Evolutionary conservation across 2,113 vertebrate species (phyloP).

Genomic region (Salvelinus fontinalis): DNA sequence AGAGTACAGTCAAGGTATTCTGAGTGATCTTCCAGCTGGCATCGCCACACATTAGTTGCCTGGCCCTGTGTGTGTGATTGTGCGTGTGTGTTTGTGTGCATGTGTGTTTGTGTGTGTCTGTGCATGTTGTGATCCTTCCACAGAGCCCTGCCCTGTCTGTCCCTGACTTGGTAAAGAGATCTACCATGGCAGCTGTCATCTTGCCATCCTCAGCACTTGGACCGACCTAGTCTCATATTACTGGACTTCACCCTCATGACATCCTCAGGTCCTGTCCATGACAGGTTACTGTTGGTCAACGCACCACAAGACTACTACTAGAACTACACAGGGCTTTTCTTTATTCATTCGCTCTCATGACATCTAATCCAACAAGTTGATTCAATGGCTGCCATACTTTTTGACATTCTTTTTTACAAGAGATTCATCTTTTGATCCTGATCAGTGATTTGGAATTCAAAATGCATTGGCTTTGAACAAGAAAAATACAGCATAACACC

Average conservation of each 20-base stretch:
- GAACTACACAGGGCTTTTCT: too few species aligned
- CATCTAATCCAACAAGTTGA: neutral
- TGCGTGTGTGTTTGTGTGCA: too few species aligned
- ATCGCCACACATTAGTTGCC: too few species aligned
- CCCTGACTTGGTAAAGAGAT: slow-evolving; percentile 22
- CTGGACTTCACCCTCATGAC: neutral
- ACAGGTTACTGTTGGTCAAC: too few species aligned
- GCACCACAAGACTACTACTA: too few species aligned
- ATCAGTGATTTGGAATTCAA: neutral
- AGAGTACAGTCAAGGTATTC: neutral
- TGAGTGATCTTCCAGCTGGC: slow-evolving; percentile 4
- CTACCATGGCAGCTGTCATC: slow-evolving; percentile 35
- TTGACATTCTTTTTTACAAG: neutral
- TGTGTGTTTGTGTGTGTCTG: too few species aligned
- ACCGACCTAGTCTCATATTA: slow-evolving; percentile 17
- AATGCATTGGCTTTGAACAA: too few species aligned
- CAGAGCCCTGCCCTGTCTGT: too few species aligned
- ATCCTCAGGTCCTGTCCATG: neutral
- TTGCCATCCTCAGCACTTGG: slow-evolving; percentile 37
- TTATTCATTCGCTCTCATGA: too few species aligned
- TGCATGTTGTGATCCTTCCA: too few species aligned
- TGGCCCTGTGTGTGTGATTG: too few species aligned
- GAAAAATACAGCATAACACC: too few species aligned
- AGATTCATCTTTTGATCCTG: neutral
- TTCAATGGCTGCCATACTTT: neutral